These are phyloP conservation scores for Aphelocoma coerulescens DNA, from an alignment of 2,113 vertebrate genomes.

Conservation along the genomic window DNA sequence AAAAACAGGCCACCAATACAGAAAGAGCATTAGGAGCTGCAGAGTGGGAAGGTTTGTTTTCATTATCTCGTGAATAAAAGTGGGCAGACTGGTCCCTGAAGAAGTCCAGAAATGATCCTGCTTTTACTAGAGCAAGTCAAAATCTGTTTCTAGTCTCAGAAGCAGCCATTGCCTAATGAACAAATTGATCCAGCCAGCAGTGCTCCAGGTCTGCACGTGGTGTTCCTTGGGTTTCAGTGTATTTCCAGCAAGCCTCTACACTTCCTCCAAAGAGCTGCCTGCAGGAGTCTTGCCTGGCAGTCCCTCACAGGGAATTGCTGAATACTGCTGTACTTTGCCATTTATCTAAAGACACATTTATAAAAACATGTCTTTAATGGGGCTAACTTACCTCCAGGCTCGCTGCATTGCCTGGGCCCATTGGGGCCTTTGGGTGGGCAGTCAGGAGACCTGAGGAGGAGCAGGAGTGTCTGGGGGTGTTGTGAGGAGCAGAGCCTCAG, in stretches of 20 bases:
- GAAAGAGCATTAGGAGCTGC: slow-evolving; percentile 5
- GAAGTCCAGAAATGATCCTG: background rate
- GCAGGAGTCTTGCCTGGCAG: background rate
- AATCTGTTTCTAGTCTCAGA: background rate
- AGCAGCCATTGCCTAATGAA: background rate
- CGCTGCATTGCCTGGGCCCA: background rate
- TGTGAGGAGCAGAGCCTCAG: background rate
- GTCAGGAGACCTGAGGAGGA: background rate
- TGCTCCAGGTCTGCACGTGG: background rate
- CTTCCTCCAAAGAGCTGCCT: background rate
- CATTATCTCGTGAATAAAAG: slow-evolving; percentile 12
- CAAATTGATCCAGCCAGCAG: background rate
- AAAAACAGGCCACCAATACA: slow-evolving; percentile 42
- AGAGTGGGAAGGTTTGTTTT: slow-evolving; percentile 22
- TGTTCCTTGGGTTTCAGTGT: background rate
- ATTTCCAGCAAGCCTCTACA: background rate
- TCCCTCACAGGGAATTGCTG: background rate
- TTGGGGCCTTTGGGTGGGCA: background rate
- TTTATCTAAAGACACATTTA: background rate
- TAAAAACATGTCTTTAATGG: background rate
- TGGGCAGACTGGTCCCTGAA: background rate
- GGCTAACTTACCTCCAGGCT: background rate
- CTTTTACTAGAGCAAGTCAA: background rate
- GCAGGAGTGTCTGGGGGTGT: background rate
- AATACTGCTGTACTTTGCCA: background rate